Conservation (phyloP, 2,888 invertebrate species). For the Spisula solida region DNA sequence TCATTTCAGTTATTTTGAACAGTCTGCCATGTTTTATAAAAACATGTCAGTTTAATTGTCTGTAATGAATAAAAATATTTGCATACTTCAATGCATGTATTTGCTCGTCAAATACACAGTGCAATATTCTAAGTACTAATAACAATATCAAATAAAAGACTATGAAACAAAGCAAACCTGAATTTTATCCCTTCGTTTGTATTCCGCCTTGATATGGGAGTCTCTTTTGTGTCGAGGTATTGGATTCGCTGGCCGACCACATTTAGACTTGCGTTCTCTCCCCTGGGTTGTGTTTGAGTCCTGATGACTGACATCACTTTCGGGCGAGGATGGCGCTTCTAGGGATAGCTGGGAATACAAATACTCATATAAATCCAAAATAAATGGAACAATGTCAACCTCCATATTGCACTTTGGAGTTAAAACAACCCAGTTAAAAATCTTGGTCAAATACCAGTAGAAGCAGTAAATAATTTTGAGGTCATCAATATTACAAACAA, state of each 20-base stretch:
- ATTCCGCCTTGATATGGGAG: slow-evolving; percentile 86
- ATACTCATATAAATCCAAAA: background rate
- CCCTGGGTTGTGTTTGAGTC: background rate
- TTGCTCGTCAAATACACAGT: background rate
- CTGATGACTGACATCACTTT: slow-evolving; percentile 58
- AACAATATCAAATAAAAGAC: background rate
- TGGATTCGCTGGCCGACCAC: slow-evolving; percentile 82
- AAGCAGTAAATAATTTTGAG: background rate
- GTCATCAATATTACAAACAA: too few relatives aligned
- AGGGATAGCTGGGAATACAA: slow-evolving; percentile 41
- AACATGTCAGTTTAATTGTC: background rate
- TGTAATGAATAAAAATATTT: background rate
- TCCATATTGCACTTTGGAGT: background rate
- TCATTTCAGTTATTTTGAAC: background rate
- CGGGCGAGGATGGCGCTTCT: slow-evolving; percentile 48
- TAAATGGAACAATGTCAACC: background rate
- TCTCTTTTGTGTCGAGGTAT: slow-evolving; percentile 86
- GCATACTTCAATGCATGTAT: background rate
- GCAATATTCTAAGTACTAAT: background rate
- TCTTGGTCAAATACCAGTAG: background rate
- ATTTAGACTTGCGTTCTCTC: slow-evolving; percentile 63
- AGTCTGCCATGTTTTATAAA: background rate
- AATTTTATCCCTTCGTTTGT: slow-evolving; percentile 85
- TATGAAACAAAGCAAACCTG: slow-evolving; percentile 79
- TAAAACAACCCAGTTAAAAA: background rate